Percentiles rank a stretch among this genome's conserved stretches.
Evolutionary conservation across 2,113 vertebrate genomes (phyloP).

Genomic region (Neogale vison): DNA sequence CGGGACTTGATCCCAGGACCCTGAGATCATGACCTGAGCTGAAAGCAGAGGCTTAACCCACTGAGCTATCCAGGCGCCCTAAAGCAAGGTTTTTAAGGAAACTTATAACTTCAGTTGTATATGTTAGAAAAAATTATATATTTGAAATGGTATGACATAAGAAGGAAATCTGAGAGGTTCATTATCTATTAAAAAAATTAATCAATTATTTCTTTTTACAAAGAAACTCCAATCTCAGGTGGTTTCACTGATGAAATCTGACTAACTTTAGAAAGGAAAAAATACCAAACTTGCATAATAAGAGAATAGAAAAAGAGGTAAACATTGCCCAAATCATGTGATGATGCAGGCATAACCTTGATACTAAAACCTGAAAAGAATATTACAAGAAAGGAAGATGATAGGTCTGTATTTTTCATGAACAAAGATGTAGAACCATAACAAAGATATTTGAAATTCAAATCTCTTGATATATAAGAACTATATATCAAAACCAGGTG

Average conservation of each 20-base stretch:
- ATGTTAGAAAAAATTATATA: background rate
- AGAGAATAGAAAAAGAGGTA: background rate
- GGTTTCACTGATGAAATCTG: background rate
- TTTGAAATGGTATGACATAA: slow-evolving; percentile 2
- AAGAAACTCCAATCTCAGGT: background rate
- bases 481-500: background rate
- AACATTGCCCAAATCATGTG: background rate
- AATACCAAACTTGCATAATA: background rate
- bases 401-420: background rate
- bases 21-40: too few species aligned
- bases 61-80: too few species aligned
- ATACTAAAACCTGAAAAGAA: background rate
- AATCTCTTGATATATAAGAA: background rate
- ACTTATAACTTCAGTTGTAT: background rate
- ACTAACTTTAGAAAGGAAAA: background rate
- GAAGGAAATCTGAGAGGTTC: background rate
- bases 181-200: background rate
- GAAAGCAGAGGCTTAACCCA: too few species aligned
- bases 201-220: slow-evolving; percentile 24
- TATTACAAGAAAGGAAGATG: background rate
- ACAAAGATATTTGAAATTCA: slow-evolving; percentile 32
- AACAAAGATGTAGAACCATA: background rate
- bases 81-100: background rate
- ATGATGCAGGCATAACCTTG: background rate
- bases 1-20: too few species aligned